Conservation (phyloP, 2,113 vertebrate genomes). For the Clinocottus analis region DNA sequence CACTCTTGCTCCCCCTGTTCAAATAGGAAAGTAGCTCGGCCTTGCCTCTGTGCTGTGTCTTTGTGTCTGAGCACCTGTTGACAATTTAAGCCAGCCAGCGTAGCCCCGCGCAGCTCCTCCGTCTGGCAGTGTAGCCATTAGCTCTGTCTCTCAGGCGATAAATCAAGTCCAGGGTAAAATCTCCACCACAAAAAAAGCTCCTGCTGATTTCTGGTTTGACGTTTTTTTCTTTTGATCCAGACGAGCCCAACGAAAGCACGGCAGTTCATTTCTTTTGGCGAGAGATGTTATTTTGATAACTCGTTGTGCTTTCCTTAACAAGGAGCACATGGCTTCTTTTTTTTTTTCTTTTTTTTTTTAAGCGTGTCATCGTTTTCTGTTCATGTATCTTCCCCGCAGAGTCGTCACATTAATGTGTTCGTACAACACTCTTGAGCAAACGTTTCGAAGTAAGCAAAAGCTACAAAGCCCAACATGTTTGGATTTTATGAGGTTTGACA, state of each 20-base stretch:
- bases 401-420: neutral
- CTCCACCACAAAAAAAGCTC: constrained; percentile 28
- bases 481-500: constrained; percentile 29
- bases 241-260: constrained; percentile 6
- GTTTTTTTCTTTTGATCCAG: constrained; percentile 48
- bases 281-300: constrained; percentile 39
- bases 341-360: too few relatives aligned
- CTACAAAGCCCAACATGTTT: neutral
- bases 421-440: neutral
- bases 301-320: constrained; percentile 36
- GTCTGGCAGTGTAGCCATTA: constrained; percentile 33
- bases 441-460: constrained; percentile 3
- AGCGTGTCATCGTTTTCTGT: constrained; percentile 9
- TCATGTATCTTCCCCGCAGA: neutral
- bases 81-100: constrained; percentile 35
- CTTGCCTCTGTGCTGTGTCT: neutral
- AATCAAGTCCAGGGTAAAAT: constrained; percentile 44
- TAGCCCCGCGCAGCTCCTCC: constrained; percentile 34
- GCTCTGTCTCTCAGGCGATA: constrained; percentile 47
- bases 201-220: constrained; percentile 36
- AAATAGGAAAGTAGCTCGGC: constrained; percentile 12
- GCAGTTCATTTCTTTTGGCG: constrained; percentile 28
- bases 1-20: neutral
- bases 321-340: constrained; percentile 63
- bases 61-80: constrained; percentile 39